Base-by-base conservation (phyloP, 2,113 vertebrate genomes). In the Bothrops jararaca region DNA sequence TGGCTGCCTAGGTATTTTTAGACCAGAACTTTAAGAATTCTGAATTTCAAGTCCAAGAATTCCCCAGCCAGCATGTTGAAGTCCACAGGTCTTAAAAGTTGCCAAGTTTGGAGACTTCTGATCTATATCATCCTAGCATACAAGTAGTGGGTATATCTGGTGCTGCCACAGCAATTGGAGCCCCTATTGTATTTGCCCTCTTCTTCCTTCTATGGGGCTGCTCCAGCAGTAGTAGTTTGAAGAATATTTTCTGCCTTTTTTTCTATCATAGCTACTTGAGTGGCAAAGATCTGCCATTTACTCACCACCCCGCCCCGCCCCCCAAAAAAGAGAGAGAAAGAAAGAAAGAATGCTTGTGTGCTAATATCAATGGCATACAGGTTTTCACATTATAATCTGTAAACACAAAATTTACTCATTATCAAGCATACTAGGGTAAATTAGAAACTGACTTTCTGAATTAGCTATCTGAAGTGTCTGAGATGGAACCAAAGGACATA, bases 271-370 rank as follows among this genome's bases (percentile, higher is more conserved):
- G 26, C 26, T 11, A 64, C 26, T 64, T 64, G 11, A 11, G 3
- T 64, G 60, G 26, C 29, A 64, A n/a, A n/a, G 26, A 64, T 64
- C 11, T 64, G 26, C 12, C 26, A 64, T 29, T 13, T 64, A 5
- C 1, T 64, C 10, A 4, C 26, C 26, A 29, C 11, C 3, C 9
- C 10, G 0, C 0, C 26, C 0, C 10, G n/a, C 24, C 24, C 1
- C 3, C 26, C 1, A 26, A 64, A 9, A 26, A 26, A 48, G 5
- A 48, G 56, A 22, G 54, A 57, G 23, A 57, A 22, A 57, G 20
- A 57, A 57, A 56, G 20, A 57, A 57, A 57, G 5, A 57, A 57
- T 20, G 20, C 54, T 4, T 24, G 23, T 26, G 10, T 64, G 58
- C 58, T 60, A 60, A 60, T 60, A 29, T 64, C 29, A 0, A 29